Conservation (phyloP, 2,113 vertebrate species). For the Eulemur rufifrons region DNA sequence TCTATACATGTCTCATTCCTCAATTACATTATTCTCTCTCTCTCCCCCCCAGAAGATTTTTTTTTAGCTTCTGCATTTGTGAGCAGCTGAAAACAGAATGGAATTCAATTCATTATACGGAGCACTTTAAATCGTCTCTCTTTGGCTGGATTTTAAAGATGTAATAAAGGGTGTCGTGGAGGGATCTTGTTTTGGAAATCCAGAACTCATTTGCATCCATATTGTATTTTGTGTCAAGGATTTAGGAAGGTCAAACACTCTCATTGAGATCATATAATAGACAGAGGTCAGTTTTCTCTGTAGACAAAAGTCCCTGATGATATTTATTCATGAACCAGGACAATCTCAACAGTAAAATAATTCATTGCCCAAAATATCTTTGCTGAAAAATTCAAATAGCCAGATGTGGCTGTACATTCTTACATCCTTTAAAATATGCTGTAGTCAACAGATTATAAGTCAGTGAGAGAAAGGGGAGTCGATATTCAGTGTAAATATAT, state of each 20-base stretch:
- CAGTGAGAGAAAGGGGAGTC: background rate
- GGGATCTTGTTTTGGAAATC: constrained; percentile 47
- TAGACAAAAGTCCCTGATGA: constrained; percentile 63
- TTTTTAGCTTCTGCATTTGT: background rate
- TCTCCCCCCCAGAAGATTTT: background rate
- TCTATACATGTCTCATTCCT: background rate
- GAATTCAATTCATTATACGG: background rate
- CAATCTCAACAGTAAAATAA: constrained; percentile 58
- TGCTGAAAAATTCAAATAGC: constrained; percentile 62
- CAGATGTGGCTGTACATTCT: constrained; percentile 37
- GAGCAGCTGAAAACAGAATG: constrained; percentile 23
- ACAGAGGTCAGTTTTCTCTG: constrained; percentile 58
- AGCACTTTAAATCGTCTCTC: background rate
- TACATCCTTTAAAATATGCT: constrained; percentile 50
- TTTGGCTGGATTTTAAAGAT: constrained; percentile 50
- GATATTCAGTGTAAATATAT: background rate
- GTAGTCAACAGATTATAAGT: constrained; percentile 18
- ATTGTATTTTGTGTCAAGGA: constrained; percentile 53
- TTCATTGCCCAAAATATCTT: constrained; percentile 68
- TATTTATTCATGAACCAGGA: constrained; percentile 75
- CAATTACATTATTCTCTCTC: background rate
- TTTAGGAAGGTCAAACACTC: constrained; percentile 65
- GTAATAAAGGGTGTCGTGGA: background rate
- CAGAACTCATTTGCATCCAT: constrained; percentile 61
- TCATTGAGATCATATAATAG: constrained; percentile 51